phyloP scores from a whole-genome alignment of 2,113 vertebrate genomes.

The Caracal caracal region DNA sequence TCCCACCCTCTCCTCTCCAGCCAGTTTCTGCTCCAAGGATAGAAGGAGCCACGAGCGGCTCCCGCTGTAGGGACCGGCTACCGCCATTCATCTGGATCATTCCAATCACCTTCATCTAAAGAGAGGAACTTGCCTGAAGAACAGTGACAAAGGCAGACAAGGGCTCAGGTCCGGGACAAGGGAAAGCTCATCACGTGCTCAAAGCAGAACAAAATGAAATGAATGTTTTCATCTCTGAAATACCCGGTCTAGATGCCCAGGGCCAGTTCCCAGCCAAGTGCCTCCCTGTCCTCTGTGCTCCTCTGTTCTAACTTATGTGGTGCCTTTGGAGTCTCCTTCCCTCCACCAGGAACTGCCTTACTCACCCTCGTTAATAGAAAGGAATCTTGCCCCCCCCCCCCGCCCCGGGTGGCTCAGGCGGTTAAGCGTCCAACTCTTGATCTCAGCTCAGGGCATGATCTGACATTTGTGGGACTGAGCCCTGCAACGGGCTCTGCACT shows the following conservation, averaged over 20 bases:
- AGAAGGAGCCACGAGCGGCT: fast-evolving
- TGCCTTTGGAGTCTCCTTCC: background rate
- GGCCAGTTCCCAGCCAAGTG: background rate
- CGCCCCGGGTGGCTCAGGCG: too few relatives aligned
- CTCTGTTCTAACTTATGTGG: fast-evolving
- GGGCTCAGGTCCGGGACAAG: fast-evolving
- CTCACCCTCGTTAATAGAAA: background rate
- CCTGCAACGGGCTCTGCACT: too few relatives aligned
- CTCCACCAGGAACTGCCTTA: fast-evolving
- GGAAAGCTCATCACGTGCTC: background rate
- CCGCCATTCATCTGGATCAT: background rate
- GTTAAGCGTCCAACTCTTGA: too few relatives aligned
- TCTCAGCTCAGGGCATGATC: too few relatives aligned
- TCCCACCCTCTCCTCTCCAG: background rate
- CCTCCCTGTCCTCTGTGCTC: fast-evolving
- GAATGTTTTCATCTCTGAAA: background rate
- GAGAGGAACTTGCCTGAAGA: background rate
- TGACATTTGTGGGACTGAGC: too few relatives aligned
- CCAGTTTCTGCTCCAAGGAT: background rate
- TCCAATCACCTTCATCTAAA: background rate
- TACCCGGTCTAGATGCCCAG: background rate
- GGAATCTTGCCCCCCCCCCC: too few relatives aligned
- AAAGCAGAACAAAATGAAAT: background rate
- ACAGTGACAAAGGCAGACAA: background rate
- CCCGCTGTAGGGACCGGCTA: fast-evolving